Evolutionary conservation across 2,797 vertebrate genomes (phyloP), one percentile per base, ranked within the genome.

Genomic region (Zalophus californianus): DNA sequence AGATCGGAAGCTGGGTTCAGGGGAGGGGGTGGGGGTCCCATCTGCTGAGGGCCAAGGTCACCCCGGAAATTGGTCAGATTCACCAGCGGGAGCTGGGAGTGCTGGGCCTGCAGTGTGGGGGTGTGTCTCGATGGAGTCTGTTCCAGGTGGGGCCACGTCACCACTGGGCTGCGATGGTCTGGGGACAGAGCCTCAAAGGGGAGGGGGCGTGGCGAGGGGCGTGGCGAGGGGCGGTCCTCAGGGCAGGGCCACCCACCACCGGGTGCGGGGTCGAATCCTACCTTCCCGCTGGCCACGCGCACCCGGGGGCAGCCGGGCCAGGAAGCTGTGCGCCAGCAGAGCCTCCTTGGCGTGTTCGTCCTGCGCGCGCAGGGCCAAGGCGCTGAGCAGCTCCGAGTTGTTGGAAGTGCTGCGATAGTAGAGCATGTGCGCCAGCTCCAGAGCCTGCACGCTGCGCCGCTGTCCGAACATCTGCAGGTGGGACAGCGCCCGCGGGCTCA

Each of bases 401-500:
- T 99, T 98, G 96, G 98, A 98, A 1, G 98, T 99, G 91, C 98
- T 98, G 78, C 97, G 98, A 66, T 97, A 98, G 93, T 98, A 98
- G 7, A 99, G 93, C 98, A 98, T 98, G 94, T 98, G 98, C 10
- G 98, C 98, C 92, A 98, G 97, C 88, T 98, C 98, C 70, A 99
- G 97, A 1, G 98, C 98, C 79, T 98, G 98, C 25, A 80, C 82
- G 29, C 98, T 98, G 73, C 98, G 98, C 29, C 89, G 94, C 93
- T 98, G 98, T 32, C 98, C 94, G 18, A 98, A 98, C 83, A 98
- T 97, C 98, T 98, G 73, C 18, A 11, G 62, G 50, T 0, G 4
- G 70, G 25, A 86, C 32, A 5, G 44, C 0, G 6, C 15, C 15
- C 41, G 15, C 25, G 5, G 48, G 18, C 27, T 77, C 58, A 27